phyloP scores from a whole-genome alignment of 2,888 invertebrate species.

The Pristionchus maxplancki region DNA sequence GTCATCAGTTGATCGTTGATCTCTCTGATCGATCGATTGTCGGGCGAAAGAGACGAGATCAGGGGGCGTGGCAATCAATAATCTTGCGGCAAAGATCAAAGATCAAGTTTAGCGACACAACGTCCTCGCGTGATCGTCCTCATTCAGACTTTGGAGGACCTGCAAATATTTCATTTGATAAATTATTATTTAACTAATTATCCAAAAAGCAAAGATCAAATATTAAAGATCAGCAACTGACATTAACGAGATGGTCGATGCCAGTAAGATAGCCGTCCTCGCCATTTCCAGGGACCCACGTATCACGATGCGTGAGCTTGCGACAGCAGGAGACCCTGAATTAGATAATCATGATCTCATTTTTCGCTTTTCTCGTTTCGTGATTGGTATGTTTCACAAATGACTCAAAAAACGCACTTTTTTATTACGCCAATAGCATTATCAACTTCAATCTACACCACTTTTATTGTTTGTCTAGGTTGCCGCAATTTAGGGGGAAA shows the following conservation, averaged over 20 bases:
- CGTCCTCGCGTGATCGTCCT: neutral
- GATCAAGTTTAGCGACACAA: neutral
- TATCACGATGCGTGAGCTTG: constrained; percentile 85
- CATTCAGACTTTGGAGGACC: constrained; percentile 8
- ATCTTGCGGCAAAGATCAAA: neutral
- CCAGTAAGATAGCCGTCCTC: constrained; percentile 96
- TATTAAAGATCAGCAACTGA: constrained; percentile 48
- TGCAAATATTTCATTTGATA: neutral
- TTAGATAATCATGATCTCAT: neutral
- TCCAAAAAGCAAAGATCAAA: constrained; percentile 18
- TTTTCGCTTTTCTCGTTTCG: no score
- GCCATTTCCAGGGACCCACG: constrained; percentile 94
- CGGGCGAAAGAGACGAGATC: neutral
- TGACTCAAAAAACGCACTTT: no score
- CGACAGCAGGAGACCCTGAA: constrained; percentile 12
- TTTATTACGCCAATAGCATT: no score
- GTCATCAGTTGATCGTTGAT: neutral
- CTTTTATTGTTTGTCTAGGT: no score
- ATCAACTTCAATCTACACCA: no score
- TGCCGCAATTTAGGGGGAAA: no score
- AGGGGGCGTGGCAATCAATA: neutral
- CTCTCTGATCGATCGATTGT: constrained; percentile 1
- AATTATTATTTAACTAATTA: neutral
- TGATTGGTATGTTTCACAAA: no score
- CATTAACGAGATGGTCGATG: constrained; percentile 89